A percentile compares a stretch with the other conserved stretches of the same genome.
phyloP scores from a whole-genome alignment of 2,797 vertebrate genomes.

The Setipinna tenuifilis region DNA sequence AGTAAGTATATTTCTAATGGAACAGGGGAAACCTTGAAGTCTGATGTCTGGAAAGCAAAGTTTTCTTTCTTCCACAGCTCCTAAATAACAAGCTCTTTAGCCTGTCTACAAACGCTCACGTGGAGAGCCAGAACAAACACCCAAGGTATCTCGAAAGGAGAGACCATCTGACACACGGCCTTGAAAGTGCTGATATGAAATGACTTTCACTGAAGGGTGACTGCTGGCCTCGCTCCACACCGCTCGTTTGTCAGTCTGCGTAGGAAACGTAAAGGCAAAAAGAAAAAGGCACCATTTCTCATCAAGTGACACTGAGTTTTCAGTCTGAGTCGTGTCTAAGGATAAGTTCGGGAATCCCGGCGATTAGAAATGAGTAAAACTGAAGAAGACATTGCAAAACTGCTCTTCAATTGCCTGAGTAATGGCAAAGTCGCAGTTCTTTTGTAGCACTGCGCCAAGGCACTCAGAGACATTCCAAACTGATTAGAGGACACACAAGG shows the following conservation, averaged over 20 bases:
- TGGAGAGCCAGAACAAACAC: conserved; percentile 52
- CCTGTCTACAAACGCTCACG: conserved; percentile 40
- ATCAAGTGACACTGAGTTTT: not conserved
- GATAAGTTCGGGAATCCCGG: not conserved
- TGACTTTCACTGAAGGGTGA: not conserved
- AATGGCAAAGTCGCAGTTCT: not conserved
- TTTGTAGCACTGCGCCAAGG: not conserved
- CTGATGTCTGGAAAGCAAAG: not conserved
- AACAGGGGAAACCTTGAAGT: conserved; percentile 3
- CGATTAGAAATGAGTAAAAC: not conserved
- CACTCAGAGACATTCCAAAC: conserved; percentile 5
- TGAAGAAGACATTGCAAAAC: not conserved
- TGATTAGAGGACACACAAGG: not conserved
- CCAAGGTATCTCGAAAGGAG: conserved; percentile 40
- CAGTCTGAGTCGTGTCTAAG: not conserved
- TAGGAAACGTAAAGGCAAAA: not conserved
- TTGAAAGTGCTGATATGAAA: conserved; percentile 28
- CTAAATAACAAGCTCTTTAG: conserved; percentile 40
- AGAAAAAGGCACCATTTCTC: too few relatives aligned
- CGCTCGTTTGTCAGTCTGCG: not conserved
- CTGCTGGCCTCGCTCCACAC: not conserved
- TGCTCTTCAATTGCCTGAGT: not conserved
- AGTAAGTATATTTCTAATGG: conserved; percentile 37
- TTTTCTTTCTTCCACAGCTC: conserved; percentile 29
- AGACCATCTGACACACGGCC: conserved; percentile 37